Evolutionary conservation across 2,888 invertebrate genomes (phyloP), one percentile per base, ranked within the genome.

Genomic region (Clivina fossor): DNA sequence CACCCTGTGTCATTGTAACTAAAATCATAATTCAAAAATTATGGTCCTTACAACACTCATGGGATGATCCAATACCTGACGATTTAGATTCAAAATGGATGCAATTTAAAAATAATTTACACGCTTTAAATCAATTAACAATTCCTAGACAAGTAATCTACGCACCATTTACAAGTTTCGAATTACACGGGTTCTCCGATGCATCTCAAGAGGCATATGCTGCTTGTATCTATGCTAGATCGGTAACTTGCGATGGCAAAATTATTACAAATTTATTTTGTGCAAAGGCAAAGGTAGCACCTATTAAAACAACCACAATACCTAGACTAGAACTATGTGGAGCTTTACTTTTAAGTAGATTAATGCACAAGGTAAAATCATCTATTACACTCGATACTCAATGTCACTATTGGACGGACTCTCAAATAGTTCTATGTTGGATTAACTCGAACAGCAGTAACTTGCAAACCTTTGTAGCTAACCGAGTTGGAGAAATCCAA

Each of bases 131-230:
- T 58, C 9, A 41, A 53, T 4, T 61, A 4, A n/a, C 26, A 30
- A 46, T 61, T 15, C 40, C 41, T 35, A 30, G 44, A 28, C 2
- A 32, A 1, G 19, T 56, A n/a, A 20, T 47, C 2, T 4, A 4
- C 7, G 4, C 15, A 20, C 18, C 37, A 11, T 24, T 32, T n/a
- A 9, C 1, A 8, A 24, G 2, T 11, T 16, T 58, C 1, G 32
- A 58, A n/a, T 15, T 63, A 1, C 53, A 58, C 28, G 59, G 59
- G 3, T 65, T 61, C 37, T 55, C 56, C 19, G 62, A 63, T 48
- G 61, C 63, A 1, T 57, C 57, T 1, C 41, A 57, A 26, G 26
- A 28, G 2, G 63, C 64, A 2, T 62, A 60, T 16, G 59, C 59
- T 16, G 61, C 63, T 1, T 58, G 57, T 4, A 15, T 60, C 1